Evolutionary conservation across 2,888 invertebrate genomes (phyloP), one percentile per base, ranked within the genome.

Genomic region (Heteropelma amictum): DNA sequence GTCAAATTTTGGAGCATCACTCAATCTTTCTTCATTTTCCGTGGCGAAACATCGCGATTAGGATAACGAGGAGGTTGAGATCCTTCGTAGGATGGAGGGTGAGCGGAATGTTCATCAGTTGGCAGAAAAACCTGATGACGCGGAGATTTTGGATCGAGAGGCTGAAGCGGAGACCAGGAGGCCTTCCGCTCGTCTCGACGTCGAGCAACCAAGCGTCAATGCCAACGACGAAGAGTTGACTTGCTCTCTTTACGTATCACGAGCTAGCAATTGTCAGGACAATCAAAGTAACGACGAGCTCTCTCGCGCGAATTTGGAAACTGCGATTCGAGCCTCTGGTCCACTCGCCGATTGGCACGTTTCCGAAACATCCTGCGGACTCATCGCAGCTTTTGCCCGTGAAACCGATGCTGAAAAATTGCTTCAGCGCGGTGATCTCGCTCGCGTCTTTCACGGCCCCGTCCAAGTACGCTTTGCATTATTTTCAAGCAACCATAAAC

Each of bases 381-480:
- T 90, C 6, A 89, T 90, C 8, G 87, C 88, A 0, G 88, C 89
- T 2, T 90, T 90, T 49, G 83, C 82, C 0, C 83, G 86, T 3
- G 90, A 90, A 78, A 76, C 81, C 1, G 90, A 90, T 49, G 89
- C 90, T 1, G 89, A 90, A 14, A 89, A 87, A 71, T 78, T 90
- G 0, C 81, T 90, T 19, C 86, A 86, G 60, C 86, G 85, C 14
- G 84, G 88, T 3, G 88, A 90, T 72, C 80, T 91, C 5, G 89
- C 89, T 0, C 85, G 87, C 26, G 83, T 89, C 28, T 89, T 90
- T 56, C 86, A 86, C 33, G 88, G 87, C 33, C 89, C 90, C 3
- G 87, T 91, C 38, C 90, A 90, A 83, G 88, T 89, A 80, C 6
- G 47, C 38, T 1, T 1, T 3, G 14, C 38, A 5, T 12, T n/a